phyloP scores from a whole-genome alignment of 2,797 vertebrate genomes.

The Sylvia borin region DNA sequence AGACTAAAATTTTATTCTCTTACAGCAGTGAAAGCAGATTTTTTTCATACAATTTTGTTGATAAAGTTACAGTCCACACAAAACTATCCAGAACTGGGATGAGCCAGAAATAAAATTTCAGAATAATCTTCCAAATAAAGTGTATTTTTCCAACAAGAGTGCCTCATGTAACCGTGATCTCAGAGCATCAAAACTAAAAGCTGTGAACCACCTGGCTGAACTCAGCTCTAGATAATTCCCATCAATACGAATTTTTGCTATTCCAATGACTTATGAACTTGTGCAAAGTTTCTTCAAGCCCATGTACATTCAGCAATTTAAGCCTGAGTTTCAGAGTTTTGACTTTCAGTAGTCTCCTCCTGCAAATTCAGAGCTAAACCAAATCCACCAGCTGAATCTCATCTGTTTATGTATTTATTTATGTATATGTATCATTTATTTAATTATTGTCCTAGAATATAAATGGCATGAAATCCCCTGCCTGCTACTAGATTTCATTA shows the following conservation, averaged over 20 bases:
- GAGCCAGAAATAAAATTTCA: background rate
- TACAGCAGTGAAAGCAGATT: background rate
- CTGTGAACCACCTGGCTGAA: background rate
- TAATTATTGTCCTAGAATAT: background rate
- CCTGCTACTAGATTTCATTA: conserved; percentile 5
- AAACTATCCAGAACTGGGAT: background rate
- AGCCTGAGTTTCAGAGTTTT: background rate
- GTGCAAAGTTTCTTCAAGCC: background rate
- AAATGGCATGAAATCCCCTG: background rate
- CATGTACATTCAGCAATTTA: background rate
- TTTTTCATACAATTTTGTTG: background rate
- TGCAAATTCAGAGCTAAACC: background rate
- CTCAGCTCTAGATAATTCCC: background rate
- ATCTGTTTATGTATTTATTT: conserved; percentile 2
- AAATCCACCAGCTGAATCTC: background rate
- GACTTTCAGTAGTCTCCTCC: background rate
- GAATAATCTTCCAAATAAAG: background rate
- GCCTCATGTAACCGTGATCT: background rate
- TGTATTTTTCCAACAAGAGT: background rate
- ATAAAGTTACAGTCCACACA: background rate
- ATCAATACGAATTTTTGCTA: background rate
- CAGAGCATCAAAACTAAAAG: background rate
- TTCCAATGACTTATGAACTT: background rate
- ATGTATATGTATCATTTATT: background rate
- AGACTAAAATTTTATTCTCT: background rate